These are phyloP conservation scores for Timema cristinae DNA, from an alignment of 2,888 invertebrate species.

Conservation along the genomic window DNA sequence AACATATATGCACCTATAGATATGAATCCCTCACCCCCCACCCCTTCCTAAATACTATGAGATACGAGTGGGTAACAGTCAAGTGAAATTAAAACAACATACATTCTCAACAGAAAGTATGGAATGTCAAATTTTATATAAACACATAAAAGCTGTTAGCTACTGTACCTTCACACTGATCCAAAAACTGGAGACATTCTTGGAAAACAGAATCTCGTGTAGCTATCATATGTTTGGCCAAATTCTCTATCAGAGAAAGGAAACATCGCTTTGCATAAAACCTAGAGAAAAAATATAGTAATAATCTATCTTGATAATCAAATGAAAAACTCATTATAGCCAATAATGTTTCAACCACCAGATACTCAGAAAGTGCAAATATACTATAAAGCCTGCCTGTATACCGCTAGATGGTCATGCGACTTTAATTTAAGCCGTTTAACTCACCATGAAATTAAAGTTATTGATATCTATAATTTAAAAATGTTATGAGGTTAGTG, in stretches of 20 bases:
- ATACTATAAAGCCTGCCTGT: neutral
- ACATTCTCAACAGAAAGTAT: neutral
- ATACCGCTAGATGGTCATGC: neutral
- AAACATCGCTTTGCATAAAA: conserved; percentile 96
- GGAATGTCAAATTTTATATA: neutral
- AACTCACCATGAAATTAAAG: too few relatives aligned
- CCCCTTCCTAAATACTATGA: too few relatives aligned
- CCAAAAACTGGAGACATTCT: conserved; percentile 84
- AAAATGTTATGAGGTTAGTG: neutral
- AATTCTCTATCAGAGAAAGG: conserved; percentile 84
- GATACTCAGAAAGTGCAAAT: too few relatives aligned
- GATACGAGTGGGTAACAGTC: too few relatives aligned
- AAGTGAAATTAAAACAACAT: too few relatives aligned
- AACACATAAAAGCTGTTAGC: conserved; percentile 30
- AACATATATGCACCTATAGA: too few relatives aligned
- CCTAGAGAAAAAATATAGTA: conserved; percentile 34
- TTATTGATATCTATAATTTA: neutral
- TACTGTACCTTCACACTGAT: conserved; percentile 72
- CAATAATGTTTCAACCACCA: neutral
- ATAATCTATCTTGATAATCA: neutral
- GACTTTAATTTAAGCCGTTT: neutral
- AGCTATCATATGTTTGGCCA: conserved; percentile 85
- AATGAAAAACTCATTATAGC: neutral
- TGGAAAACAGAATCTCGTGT: conserved; percentile 81
- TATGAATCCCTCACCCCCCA: too few relatives aligned